Evolutionary conservation across 2,113 vertebrate species (phyloP), one percentile per base, ranked within the genome.

Genomic region (Ardeotis arabs): DNA sequence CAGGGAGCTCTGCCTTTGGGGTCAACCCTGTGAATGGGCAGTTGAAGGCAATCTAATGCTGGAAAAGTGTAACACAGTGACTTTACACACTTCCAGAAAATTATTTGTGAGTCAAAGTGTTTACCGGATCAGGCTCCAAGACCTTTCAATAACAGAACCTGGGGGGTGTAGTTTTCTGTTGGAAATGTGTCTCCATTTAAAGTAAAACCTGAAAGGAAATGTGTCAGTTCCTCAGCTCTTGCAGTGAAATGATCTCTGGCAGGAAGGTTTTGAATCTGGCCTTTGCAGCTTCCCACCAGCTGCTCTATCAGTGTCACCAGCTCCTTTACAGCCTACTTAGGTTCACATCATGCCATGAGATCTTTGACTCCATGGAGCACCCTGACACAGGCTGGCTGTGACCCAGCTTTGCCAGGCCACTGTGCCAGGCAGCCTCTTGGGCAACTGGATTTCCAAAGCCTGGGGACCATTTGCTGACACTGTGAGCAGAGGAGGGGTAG

Each of bases 221-320:
- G 44, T 95, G 91, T 96, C 95, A 94, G 84, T 95, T 95, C 94
- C 95, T 95, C 56, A 75, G 69, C 84, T 67, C 44, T 93, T 82
- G 17, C 28, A 68, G 52, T 63, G 77, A 94, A 92, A 95, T 93
- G 77, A 53, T 89, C 52, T 89, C 60, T 87, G 62, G 62, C 62
- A 69, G 74, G 53, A 93, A 87, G 41, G 72, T 93, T 95, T 89
- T 78, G 55, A 74, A 56, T 86, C 73, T 84, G 76, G 47, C 47
- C 52, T 47, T 69, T 31, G 4, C 89, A 80, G 84, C 76, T 80
- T 91, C 69, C 89, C 74, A 79, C 73, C 91, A 91, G 23, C 24
- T 87, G 69, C 41, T 44, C 41, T 16, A 44, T 44, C 41, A 44
- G 41, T 85, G 73, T 84, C 94, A 89, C 72, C 75, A 90, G 24